Evolutionary conservation across 2,888 invertebrate species (phyloP), one percentile per base, ranked within the genome.

Genomic region (Drosophila stalkeri): DNA sequence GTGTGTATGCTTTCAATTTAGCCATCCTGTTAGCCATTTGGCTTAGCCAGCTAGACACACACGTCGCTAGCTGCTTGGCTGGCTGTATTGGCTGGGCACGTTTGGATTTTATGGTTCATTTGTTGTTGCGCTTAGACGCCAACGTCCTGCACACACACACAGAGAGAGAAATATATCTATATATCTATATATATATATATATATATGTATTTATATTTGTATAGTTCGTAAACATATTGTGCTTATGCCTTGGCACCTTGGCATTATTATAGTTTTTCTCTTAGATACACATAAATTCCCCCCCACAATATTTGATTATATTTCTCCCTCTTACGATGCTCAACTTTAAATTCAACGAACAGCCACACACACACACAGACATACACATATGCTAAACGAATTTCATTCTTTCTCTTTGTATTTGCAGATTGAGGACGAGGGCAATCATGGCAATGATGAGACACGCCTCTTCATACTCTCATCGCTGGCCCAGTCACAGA

Each of bases 371-470:
- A 23, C 23, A 23, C 23, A 23, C 23, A n/a, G n/a, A 3, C 23
- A 43, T 18, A 18, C 43, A 31, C 49, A 59, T 62, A 64, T 68
- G 63, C 23, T 54, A 46, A 62, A 41, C 56, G 56, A 52, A 64
- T 72, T 60, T 49, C 47, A 11, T 54, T 16, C 47, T 57, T 49
- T 94, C 43, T 52, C 0, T 54, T 64, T 72, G 12, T 60, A 46
- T 61, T 65, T 94, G 92, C 95, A 98, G 97, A 98, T 99, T 95
- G 99, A 99, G 94, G 99, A 99, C 92, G 99, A 99, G 93, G 98
- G 98, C 77, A 98, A 98, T 94, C 98, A 98, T 93, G 99, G 99
- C 90, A 99, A 99, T 94, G 99, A 99, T 93, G 99, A 99, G 93
- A 99, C 98, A 56, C 95, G 99, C 84, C 97, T 98, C 91, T 99